Evolutionary conservation across 2,113 vertebrate species (phyloP).

Genomic region (Anser brachyrhynchus): DNA sequence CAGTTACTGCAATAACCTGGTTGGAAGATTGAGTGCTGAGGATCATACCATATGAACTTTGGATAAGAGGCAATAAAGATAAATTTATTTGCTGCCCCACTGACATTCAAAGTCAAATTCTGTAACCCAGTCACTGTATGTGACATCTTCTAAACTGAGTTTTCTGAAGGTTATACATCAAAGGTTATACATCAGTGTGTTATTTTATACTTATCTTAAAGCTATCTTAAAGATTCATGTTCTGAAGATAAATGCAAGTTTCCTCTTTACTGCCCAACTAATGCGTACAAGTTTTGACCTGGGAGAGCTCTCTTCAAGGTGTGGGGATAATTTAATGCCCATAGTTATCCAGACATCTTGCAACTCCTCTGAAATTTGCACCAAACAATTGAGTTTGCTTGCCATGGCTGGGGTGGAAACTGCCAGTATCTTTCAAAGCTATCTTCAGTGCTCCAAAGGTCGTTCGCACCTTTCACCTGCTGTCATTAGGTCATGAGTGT

Average conservation of each 20-base stretch:
- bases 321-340: neutral
- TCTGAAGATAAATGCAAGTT: slow-evolving; percentile 7
- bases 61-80: neutral
- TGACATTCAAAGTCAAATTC: slow-evolving; percentile 12
- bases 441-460: neutral
- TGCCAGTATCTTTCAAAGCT: neutral
- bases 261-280: neutral
- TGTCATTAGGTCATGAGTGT: neutral
- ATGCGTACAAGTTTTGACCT: neutral
- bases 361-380: neutral
- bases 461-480: neutral
- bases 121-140: neutral
- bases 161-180: neutral
- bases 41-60: neutral
- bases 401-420: neutral
- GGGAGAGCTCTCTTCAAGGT: neutral
- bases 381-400: neutral
- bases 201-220: neutral
- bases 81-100: neutral
- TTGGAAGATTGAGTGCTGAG: neutral
- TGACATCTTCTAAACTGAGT: neutral
- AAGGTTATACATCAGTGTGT: neutral
- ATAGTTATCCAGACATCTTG: neutral
- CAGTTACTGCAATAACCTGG: neutral
- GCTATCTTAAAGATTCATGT: neutral